A percentile compares a stretch with the other conserved stretches of the same genome.
Conservation (phyloP, 2,113 vertebrate species). For the Neofelis nebulosa region DNA sequence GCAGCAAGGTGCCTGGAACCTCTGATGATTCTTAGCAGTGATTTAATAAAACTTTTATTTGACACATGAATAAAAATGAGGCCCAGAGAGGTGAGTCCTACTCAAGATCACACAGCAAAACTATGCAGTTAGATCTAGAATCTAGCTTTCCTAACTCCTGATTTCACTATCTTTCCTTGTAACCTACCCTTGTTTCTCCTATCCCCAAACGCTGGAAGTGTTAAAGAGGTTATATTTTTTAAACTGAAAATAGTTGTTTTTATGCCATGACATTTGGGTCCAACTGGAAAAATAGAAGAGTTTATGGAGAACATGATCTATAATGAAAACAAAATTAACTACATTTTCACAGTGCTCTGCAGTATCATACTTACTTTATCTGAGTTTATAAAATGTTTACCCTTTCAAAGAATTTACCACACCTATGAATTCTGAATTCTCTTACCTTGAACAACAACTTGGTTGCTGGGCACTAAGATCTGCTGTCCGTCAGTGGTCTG, state of each 20-base stretch:
- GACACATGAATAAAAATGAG: not conserved
- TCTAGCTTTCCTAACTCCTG: not conserved
- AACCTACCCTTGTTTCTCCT: not conserved
- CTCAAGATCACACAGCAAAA: not conserved
- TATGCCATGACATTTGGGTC: slow-evolving; percentile 78
- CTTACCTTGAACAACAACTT: slow-evolving; percentile 99
- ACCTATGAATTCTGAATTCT: slow-evolving; percentile 52
- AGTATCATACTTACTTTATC: slow-evolving; percentile 73
- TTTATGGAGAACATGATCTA: slow-evolving; percentile 50
- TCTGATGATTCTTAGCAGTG: not conserved
- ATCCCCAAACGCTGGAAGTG: not conserved
- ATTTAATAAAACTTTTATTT: slow-evolving; percentile 1
- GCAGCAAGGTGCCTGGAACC: not conserved
- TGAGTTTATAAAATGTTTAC: not conserved
- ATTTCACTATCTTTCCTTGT: not conserved
- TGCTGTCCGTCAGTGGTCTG: slow-evolving; percentile 99
- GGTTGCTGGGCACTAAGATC: slow-evolving; percentile 98
- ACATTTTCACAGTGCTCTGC: slow-evolving; percentile 27
- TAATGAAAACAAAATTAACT: slow-evolving; percentile 41
- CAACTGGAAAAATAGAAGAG: slow-evolving; percentile 56
- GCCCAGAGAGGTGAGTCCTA: not conserved
- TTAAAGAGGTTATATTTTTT: slow-evolving; percentile 18
- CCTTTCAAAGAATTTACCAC: slow-evolving; percentile 20
- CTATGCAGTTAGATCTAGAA: not conserved
- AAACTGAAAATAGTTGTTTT: slow-evolving; percentile 75